phyloP scores from a whole-genome alignment of 2,888 invertebrate species.

The Drosophila birchii region DNA sequence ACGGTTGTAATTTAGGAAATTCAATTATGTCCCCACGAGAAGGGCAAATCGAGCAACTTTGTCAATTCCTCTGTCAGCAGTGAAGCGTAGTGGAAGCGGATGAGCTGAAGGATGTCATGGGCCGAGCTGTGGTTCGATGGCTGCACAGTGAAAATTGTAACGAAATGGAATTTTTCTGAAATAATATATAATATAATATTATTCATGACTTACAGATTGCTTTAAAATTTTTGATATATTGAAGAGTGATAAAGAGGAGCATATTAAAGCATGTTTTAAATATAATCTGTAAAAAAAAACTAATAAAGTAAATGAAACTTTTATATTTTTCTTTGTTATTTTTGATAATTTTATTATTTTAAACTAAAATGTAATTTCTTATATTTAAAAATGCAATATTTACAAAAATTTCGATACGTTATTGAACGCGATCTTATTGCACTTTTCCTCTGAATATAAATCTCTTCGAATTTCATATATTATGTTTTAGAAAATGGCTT shows the following conservation, averaged over 20 bases:
- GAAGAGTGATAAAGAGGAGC: background rate
- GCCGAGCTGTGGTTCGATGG: conserved; percentile 1
- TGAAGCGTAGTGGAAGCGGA: conserved; percentile 62
- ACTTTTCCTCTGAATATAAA: too few relatives aligned
- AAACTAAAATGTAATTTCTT: too few relatives aligned
- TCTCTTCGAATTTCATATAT: too few relatives aligned
- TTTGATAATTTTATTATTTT: too few relatives aligned
- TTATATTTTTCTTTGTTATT: too few relatives aligned
- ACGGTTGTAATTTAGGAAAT: conserved; percentile 59
- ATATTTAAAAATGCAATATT: too few relatives aligned
- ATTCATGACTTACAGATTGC: too few relatives aligned
- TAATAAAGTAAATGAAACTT: background rate
- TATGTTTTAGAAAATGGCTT: background rate
- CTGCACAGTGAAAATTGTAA: background rate
- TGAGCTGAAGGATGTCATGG: conserved; percentile 43
- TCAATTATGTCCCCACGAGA: conserved; percentile 64
- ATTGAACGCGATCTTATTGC: too few relatives aligned
- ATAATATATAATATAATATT: background rate
- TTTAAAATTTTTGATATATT: background rate
- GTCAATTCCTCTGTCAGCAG: conserved; percentile 64
- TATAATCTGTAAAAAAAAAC: too few relatives aligned
- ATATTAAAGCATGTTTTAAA: background rate
- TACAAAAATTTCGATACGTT: too few relatives aligned
- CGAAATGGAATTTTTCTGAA: background rate
- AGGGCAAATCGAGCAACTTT: conserved; percentile 55